Evolutionary conservation across 2,797 vertebrate species (phyloP).

Genomic region (Glossophaga mutica): DNA sequence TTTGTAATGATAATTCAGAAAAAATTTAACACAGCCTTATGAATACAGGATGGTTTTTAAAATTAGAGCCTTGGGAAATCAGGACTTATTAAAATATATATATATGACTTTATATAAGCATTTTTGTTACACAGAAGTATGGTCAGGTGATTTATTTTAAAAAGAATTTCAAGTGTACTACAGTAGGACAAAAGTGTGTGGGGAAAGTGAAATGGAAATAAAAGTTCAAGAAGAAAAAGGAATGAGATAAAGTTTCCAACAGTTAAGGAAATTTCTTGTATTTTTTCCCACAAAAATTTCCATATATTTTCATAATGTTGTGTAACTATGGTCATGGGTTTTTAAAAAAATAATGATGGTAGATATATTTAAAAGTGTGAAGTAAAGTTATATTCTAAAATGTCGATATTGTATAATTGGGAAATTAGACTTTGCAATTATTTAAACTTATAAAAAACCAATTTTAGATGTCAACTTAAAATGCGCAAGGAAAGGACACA

Average conservation of each 20-base stretch:
- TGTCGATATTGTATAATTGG: not conserved
- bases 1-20: not conserved
- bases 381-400: not conserved
- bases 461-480: not conserved
- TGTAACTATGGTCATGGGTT: not conserved
- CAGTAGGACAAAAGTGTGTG: not conserved
- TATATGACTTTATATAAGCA: not conserved
- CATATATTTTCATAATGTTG: not conserved
- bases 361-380: not conserved
- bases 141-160: not conserved
- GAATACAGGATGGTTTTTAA: not conserved
- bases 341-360: not conserved
- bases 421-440: not conserved
- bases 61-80: not conserved
- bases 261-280: not conserved
- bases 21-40: not conserved
- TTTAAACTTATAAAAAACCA: not conserved
- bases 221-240: not conserved
- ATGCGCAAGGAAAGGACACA: not conserved
- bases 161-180: not conserved
- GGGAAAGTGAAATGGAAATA: not conserved
- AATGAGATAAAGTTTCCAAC: not conserved
- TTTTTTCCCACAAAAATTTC: not conserved
- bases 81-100: not conserved
- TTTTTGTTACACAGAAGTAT: not conserved